Evolutionary conservation across 1,140 invertebrate species (phyloP), one percentile per base, ranked within the genome.

Genomic region (Drosophila murphyi): DNA sequence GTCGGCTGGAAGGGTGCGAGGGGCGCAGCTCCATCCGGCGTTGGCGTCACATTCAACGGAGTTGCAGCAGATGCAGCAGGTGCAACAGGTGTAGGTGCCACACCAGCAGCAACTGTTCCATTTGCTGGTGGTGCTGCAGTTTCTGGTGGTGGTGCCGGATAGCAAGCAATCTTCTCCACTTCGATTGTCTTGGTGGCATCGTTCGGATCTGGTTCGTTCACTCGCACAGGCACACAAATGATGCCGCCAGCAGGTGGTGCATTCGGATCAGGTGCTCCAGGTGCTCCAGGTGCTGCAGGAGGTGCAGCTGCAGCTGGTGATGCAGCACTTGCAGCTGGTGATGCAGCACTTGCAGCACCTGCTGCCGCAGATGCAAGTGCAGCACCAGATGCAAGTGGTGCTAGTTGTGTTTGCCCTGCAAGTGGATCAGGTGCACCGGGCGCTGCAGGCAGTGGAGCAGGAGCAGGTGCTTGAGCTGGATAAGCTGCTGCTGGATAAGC

Each of bases 331-430:
- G 92, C 75, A 93, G 92, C 90, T 56, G 79, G 48, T 92, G 72
- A 75, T 82, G 92, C 76, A 92, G 92, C 91, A 93, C 93, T 62
- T 68, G 92, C 75, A 93, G 92, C 90, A 92, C 93, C 62, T 76
- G 76, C 63, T 10, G 78, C 51, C 31, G 71, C 81, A 35, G 64
- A 72, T 1, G 63, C 41, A n/a, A 57, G 39, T 2, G 67, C 4
- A 20, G 20, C 2, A 55, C 55, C 2, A 50, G 0, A 4, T 57
- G 20, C 47, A 0, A 56, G 35, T 45, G 68, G 70, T 56, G 61
- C 77, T 7, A 70, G 93, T 76, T 78, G 93, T 85, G 90, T 89
- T 87, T 68, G 29, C 31, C n/a, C 56, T 35, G 52, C 35, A 28
- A 10, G 48, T 28, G 73, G 59, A 43, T 48, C 80, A 12, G 65